Base-by-base conservation (phyloP, 2,113 vertebrate genomes). In the Elgaria multicarinata region DNA sequence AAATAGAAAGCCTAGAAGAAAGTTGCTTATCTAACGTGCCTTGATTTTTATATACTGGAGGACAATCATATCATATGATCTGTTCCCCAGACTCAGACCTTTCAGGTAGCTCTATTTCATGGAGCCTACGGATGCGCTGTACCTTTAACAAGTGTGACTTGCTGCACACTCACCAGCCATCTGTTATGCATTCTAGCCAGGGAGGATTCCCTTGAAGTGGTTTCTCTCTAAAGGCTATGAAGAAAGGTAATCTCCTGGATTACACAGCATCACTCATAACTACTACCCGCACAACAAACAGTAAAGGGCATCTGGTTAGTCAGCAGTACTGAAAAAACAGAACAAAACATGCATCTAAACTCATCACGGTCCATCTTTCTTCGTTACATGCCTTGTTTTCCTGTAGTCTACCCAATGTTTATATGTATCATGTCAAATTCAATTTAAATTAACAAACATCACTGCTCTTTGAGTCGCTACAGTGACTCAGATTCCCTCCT, bases 241-340 rank as follows among this genome's bases (percentile, higher is more conserved):
- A 90, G 93, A 93, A 95, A 95, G 90, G 95, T 95, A 96, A 95
- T 95, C 95, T 93, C 86, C 50, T 44, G 92, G 94, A 96, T 96
- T 96, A 95, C 88, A 83, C 77, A 89, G 92, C 50, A 22, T 42
- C 78, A 87, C 64, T 89, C 90, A 95, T 95, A 95, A 96, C 93
- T 53, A 96, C 93, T 53, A 36, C 36, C 80, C 87, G 50, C 6
- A n/a, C 18, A 39, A 42, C 69, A 75, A 44, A 26, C 22, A 8
- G 87, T 87, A 83, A n/a, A 24, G 75, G 82, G 7, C 0, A 26
- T 6, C 91, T 58, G 50, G 46, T 86, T 75, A 86, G 71, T 75
- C 81, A 86, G n/a, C 26, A 76, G 55, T 42, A 31, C 33, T 28
- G n/a, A 3, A 20, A 24, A 36, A 8, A n/a, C n/a, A n/a, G n/a